Conservation (phyloP, 2,888 invertebrate genomes). For the Cephus runcator region DNA sequence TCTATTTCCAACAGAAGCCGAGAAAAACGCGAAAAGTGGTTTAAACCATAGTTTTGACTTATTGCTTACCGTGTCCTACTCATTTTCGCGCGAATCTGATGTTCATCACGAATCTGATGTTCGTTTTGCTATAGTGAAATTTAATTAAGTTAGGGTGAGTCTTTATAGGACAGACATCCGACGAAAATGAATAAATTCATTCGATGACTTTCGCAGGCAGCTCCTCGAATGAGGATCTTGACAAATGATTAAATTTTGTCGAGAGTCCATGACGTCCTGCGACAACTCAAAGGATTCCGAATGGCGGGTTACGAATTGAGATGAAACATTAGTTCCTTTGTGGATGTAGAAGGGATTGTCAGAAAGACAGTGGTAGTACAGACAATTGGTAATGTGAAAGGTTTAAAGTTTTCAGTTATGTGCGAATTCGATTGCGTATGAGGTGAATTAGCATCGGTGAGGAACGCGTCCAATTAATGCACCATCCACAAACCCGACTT, state of each 20-base stretch:
- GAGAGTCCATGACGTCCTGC: background rate
- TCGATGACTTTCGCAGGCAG: background rate
- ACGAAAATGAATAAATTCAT: background rate
- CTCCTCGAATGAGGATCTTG: background rate
- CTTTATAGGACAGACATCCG: background rate
- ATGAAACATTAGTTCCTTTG: background rate
- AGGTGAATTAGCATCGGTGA: conserved; percentile 4
- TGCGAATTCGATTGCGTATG: background rate
- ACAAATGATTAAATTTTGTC: background rate
- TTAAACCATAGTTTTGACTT: too few species aligned
- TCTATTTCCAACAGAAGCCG: too few species aligned
- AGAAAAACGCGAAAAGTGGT: too few species aligned
- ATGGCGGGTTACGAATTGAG: background rate
- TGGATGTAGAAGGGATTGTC: background rate
- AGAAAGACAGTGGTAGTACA: background rate
- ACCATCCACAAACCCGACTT: background rate
- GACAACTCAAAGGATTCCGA: background rate
- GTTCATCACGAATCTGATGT: too few species aligned
- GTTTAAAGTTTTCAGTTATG: background rate
- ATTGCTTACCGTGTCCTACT: too few species aligned
- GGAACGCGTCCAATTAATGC: conserved; percentile 10
- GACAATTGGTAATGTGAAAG: background rate
- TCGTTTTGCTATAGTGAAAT: too few species aligned
- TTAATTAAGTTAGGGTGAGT: background rate
- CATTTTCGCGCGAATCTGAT: too few species aligned